Percentiles rank a stretch among this genome's conserved stretches.
Conservation (phyloP, 2,888 invertebrate genomes). For the Conchocele bisecta region DNA sequence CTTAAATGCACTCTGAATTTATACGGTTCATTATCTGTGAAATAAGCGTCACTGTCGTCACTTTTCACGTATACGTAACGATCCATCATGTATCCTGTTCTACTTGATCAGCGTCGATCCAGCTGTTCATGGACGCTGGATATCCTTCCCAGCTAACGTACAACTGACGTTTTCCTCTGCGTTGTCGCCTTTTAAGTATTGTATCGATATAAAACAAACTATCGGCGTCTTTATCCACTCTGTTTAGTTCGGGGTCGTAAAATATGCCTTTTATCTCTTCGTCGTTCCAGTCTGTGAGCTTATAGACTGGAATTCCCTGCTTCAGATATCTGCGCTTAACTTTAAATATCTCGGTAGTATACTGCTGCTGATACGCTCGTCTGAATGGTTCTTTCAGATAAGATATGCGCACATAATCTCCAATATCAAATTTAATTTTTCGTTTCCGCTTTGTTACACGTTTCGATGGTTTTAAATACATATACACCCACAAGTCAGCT, state of each 20-base stretch:
- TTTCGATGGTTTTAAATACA: neutral
- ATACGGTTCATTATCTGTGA: constrained; percentile 1
- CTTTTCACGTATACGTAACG: constrained; percentile 1
- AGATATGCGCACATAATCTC: constrained; percentile 7
- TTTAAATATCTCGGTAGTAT: constrained; percentile 12
- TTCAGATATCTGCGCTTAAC: neutral
- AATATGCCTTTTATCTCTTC: constrained; percentile 5
- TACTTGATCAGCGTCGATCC: neutral
- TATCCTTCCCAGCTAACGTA: constrained; percentile 1
- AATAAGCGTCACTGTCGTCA: constrained; percentile 4
- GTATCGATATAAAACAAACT: neutral
- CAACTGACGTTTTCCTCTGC: neutral
- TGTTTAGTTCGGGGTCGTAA: constrained; percentile 11
- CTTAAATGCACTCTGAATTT: constrained; percentile 4
- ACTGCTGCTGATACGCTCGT: constrained; percentile 14
- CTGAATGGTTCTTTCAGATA: constrained; percentile 11
- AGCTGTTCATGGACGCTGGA: neutral
- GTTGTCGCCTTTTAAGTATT: neutral
- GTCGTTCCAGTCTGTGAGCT: neutral
- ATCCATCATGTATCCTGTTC: neutral
- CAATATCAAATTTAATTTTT: constrained; percentile 8
- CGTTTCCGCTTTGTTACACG: neutral
- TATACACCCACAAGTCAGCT: constrained; percentile 11
- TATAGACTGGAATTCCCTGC: neutral
- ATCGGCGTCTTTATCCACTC: constrained; percentile 4